Base-by-base conservation (phyloP, 2,888 invertebrate genomes). In the Hypolimnas misippus region DNA sequence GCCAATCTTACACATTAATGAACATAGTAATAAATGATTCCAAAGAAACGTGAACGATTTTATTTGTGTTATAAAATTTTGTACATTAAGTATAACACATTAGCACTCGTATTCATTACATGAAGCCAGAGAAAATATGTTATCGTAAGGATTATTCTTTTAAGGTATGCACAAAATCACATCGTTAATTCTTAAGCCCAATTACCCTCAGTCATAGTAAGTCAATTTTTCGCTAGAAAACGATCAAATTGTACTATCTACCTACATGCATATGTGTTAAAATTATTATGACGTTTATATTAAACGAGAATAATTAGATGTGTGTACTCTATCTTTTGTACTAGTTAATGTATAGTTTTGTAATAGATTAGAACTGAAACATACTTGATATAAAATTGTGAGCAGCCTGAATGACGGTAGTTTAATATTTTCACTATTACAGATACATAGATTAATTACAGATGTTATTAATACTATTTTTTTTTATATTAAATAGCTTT, bases 331-430 rank as follows among this genome's bases (percentile, higher is more conserved):
- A 29, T 29, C 14, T 49, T 49, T 49, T 8, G n/a, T 49, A 29
- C 14, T 49, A 49, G 49, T 25, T 29, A 29, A 49, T 3, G 7
- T 4, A n/a, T 49, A 49, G 49, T 25, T 49, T 25, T 49, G n/a
- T n/a, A 7, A 25, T n/a, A n/a, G n/a, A n/a, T n/a, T 49, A 49
- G 21, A 46, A 12, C 3, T 19, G 1, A 12, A 3, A 4, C 12
- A 42, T 10, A 17, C 17, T 19, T 14, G 25, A n/a, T 6, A 14
- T 29, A 49, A 4, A 14, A 29, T 7, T 25, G 49, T 49, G 14
- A 29, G 44, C 21, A 5, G 21, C 21, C 44, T 46, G 19, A n/a
- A 6, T 5, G 44, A 21, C n/a, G 8, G 42, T 7, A 4, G 33
- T n/a, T 7, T 4, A 8, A 33, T 7, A 17, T 3, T 1, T 19